Evolutionary conservation across 1,140 invertebrate genomes (phyloP), one percentile per base, ranked within the genome.

Genomic region (Pomacea maculata): DNA sequence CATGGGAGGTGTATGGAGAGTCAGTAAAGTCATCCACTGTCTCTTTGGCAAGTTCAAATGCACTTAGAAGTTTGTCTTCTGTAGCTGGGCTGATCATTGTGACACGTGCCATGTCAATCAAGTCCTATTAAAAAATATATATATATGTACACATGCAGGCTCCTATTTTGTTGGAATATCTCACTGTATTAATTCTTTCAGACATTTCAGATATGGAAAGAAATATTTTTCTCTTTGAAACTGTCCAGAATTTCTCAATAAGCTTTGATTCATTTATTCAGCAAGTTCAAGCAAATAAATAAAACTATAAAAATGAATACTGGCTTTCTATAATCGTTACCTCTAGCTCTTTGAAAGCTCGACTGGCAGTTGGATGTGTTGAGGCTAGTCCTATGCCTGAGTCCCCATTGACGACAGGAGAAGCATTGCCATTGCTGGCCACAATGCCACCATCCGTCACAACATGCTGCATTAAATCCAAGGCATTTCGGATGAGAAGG

Each of bases 11-110:
- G 92, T 99, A 99, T 78, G 98, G 97, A 79, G 98, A 99, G 92
- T 99, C 98, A 17, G 98, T 99, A 92, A 99, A 99, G 92, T 99
- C 98, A 92, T 99, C 97, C 77, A 97, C 98, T 86, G 97, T 94
- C 92, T 99, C 98, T 57, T 98, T 94, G 29, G 99, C 94, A 63
- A 95, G 94, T 80, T 99, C 97, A 85, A 99, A 93, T 55, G 96
- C 96, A 83, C 94, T 90, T 1, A 95, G 94, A 29, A 99, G 93
- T 52, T 96, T 95, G 77, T 91, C 92, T 78, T 91, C 88, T 63
- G 90, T 86, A 45, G 87, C 87, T 81, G 90, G 93, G 89, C 95
- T 93, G 55, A 93, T 89, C 74, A 93, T 87, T 9, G 94, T 94
- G 91, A 96, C 94, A 84, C 95, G 93, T n/a, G 94, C 95, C 90